Percentiles rank a stretch among this genome's conserved stretches.
Evolutionary conservation across 2,888 invertebrate species (phyloP).

Genomic region (Baccha elongata): DNA sequence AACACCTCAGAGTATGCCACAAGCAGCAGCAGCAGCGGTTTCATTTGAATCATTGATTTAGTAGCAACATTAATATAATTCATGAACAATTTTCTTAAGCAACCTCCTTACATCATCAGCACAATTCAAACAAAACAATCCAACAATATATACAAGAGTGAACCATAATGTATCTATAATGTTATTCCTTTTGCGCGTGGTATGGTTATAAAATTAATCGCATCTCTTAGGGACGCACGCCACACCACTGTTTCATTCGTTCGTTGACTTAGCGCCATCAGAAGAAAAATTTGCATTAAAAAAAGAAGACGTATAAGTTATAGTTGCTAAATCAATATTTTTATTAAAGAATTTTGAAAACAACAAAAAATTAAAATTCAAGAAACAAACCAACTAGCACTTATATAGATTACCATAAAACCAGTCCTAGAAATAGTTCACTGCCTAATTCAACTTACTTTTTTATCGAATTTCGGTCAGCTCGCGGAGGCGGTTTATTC

Average conservation of each 20-base stretch:
- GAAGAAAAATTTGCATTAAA: conserved; percentile 49
- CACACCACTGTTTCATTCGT: conserved; percentile 5
- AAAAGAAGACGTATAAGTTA: conserved; percentile 18
- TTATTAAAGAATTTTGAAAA: conserved; percentile 29
- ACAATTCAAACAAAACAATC: conserved; percentile 2
- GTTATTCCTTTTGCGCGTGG: conserved; percentile 48
- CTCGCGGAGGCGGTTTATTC: neutral
- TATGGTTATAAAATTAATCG: conserved; percentile 52
- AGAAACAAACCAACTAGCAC: neutral
- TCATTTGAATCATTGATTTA: conserved; percentile 41
- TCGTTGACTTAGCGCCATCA: neutral
- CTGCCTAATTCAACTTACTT: conserved; percentile 32
- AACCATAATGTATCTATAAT: conserved; percentile 22
- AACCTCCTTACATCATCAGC: conserved; percentile 55
- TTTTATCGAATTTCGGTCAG: conserved; percentile 3
- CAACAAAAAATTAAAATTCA: conserved; percentile 32
- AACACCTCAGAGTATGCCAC: conserved; percentile 25
- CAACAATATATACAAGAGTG: conserved; percentile 3
- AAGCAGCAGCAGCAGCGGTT: conserved; percentile 7
- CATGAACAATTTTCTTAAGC: conserved; percentile 34
- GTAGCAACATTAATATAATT: conserved; percentile 42
- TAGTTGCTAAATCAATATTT: conserved; percentile 16
- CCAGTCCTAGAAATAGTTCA: conserved; percentile 65
- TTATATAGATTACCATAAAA: neutral
- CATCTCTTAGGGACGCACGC: conserved; percentile 53